These are phyloP conservation scores for Brevimyrus niger DNA, from an alignment of 2,113 vertebrate genomes.

Conservation along the genomic window DNA sequence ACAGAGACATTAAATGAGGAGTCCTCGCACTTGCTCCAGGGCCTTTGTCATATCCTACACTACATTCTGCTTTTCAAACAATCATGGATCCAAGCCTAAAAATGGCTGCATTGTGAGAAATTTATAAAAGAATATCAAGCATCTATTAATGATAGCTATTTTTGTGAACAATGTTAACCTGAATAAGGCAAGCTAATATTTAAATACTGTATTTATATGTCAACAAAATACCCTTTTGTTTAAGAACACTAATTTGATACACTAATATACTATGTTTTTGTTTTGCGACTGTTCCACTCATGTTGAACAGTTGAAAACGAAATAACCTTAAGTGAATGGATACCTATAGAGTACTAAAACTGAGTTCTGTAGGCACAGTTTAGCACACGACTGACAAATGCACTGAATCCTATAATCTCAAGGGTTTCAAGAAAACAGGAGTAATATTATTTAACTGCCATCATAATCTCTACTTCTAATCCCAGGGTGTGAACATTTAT, in stretches of 20 bases:
- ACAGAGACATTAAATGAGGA: neutral
- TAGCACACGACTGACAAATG: neutral
- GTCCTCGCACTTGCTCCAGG: neutral
- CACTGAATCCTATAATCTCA: neutral
- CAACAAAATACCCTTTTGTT: neutral
- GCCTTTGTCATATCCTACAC: neutral
- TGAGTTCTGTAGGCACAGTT: neutral
- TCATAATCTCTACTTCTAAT: neutral
- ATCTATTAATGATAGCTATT: neutral
- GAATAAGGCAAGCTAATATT: slow-evolving; percentile 11
- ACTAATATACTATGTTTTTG: neutral
- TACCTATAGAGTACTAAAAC: neutral
- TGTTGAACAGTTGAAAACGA: neutral
- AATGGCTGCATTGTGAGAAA: neutral
- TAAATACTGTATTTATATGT: neutral
- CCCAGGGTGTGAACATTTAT: neutral
- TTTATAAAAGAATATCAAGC: neutral
- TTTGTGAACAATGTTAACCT: slow-evolving; percentile 5
- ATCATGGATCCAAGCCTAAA: neutral
- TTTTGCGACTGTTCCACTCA: neutral
- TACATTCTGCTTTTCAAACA: neutral
- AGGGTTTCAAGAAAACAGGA: neutral
- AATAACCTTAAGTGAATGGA: neutral
- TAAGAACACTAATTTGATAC: slow-evolving; percentile 16
- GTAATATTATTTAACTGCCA: neutral